A percentile compares a stretch with the other conserved stretches of the same genome.
Conservation (phyloP, 2,113 vertebrate genomes). For the Pholis gunnellus region DNA sequence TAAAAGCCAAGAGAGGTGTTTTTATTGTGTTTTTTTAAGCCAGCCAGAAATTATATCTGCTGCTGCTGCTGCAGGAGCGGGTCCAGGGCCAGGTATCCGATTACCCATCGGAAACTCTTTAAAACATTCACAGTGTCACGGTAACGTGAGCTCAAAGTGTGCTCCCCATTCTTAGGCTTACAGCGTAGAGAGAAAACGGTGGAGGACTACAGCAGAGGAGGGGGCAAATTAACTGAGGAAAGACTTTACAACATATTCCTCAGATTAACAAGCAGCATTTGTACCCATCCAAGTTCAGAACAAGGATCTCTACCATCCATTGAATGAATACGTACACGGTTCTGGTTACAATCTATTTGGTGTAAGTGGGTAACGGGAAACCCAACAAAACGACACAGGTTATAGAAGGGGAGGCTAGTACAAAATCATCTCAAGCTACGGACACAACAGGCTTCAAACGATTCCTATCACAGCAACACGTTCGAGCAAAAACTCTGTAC, state of each 20-base stretch:
- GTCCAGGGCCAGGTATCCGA: constrained; percentile 55
- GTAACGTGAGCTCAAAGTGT: constrained; percentile 67
- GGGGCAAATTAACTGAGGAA: not conserved
- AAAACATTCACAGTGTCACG: constrained; percentile 81
- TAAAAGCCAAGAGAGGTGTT: constrained; percentile 8
- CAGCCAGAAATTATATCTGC: not conserved
- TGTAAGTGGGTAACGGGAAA: constrained; percentile 28
- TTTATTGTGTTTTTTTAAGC: constrained; percentile 29
- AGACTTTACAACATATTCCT: constrained; percentile 1
- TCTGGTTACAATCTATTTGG: constrained; percentile 22
- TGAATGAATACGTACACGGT: constrained; percentile 1
- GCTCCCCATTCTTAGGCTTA: constrained; percentile 25
- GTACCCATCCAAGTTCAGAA: not conserved
- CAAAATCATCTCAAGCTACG: constrained; percentile 53
- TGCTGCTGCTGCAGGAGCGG: constrained; percentile 12
- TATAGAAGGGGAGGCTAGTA: constrained; percentile 30
- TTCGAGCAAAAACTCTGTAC: constrained; percentile 51
- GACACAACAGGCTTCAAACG: constrained; percentile 18
- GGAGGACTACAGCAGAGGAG: constrained; percentile 1
- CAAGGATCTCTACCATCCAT: not conserved
- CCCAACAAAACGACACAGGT: constrained; percentile 41
- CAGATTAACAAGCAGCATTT: constrained; percentile 6
- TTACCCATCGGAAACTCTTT: constrained; percentile 82
- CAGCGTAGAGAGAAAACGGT: not conserved
- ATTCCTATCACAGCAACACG: constrained; percentile 52